Evolutionary conservation across 1,140 invertebrate genomes (phyloP), one percentile per base, ranked within the genome.

Genomic region (Drosophila serrata): DNA sequence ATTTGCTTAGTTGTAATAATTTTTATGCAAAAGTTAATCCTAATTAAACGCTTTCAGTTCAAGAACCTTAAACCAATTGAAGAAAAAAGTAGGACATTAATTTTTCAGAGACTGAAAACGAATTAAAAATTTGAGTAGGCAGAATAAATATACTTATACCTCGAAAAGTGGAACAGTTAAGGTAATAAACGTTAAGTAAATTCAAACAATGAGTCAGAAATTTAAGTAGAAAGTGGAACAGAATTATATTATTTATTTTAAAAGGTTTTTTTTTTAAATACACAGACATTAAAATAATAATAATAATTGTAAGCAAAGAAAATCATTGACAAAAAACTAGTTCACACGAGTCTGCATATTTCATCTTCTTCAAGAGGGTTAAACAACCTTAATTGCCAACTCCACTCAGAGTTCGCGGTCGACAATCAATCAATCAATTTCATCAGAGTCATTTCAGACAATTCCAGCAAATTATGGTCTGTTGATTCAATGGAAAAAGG

Each of bases 361-460:
- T 42, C 17, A 6, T 55, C 51, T n/a, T 37, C 8, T 40, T 49
- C 6, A 17, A 33, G 64, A 56, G 65, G 69, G 65, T 73, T 72
- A 59, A 72, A 55, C 67, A 73, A 73, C 42, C n/a, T 73, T 72
- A 72, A 72, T 72, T 73, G 67, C n/a, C 53, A 48, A 29, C 67
- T 59, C 43, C 53, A 27, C 43, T 73, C 37, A 35, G 22, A 72
- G 67, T 72, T 72, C 69, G 55, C 69, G 55, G 37, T 49, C 35
- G 53, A 45, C 69, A 58, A 73, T 73, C 69, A 72, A 73, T 73
- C 69, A 73, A 73, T 73, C 67, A 73, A 73, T 73, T 73, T 73
- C 69, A 73, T 73, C 67, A 72, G 51, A 68, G 40, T 22, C 35
- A 72, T 72, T 59, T 72, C 43, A 59, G 19, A 72, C 69, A 73